A percentile compares a stretch with the other conserved stretches of the same genome.
Conservation (phyloP, 2,113 vertebrate genomes). For the Melanerpes aurifrons region DNA sequence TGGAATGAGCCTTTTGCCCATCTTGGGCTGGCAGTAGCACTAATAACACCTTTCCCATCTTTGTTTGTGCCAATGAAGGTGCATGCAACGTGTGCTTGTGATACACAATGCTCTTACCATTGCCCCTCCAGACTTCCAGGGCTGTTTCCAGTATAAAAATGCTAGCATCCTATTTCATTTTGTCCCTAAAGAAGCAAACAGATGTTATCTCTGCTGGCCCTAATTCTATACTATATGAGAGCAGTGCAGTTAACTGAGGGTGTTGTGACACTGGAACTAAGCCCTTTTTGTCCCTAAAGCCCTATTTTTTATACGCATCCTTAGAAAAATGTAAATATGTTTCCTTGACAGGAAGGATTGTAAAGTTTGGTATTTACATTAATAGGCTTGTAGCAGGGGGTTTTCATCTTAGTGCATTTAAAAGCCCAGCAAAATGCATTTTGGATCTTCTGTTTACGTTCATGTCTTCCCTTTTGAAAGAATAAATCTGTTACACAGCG, state of each 20-base stretch:
- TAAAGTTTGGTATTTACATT: conserved; percentile 72
- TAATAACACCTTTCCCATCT: not conserved
- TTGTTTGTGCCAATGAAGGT: not conserved
- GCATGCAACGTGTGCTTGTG: fast-evolving
- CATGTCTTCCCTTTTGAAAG: conserved; percentile 67
- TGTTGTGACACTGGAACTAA: conserved; percentile 36
- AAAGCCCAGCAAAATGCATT: conserved; percentile 47
- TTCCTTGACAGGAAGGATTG: conserved; percentile 70
- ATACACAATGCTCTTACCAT: not conserved
- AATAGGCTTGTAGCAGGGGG: conserved; percentile 11
- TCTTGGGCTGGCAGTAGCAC: not conserved
- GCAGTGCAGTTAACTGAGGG: conserved; percentile 8
- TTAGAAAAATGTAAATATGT: conserved; percentile 69
- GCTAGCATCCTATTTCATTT: not conserved
- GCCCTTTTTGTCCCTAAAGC: conserved; percentile 41
- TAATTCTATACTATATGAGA: not conserved
- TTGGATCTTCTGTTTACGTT: conserved; percentile 70
- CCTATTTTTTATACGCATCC: not conserved
- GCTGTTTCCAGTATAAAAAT: not conserved
- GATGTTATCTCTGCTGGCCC: conserved; percentile 42
- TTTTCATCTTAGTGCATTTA: conserved; percentile 54
- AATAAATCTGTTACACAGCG: conserved; percentile 30
- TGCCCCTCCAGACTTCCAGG: not conserved
- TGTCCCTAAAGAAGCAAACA: not conserved
- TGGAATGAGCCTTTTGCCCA: not conserved